phyloP scores from a whole-genome alignment of 2,113 vertebrate species.

The Neodon shergylaensis region DNA sequence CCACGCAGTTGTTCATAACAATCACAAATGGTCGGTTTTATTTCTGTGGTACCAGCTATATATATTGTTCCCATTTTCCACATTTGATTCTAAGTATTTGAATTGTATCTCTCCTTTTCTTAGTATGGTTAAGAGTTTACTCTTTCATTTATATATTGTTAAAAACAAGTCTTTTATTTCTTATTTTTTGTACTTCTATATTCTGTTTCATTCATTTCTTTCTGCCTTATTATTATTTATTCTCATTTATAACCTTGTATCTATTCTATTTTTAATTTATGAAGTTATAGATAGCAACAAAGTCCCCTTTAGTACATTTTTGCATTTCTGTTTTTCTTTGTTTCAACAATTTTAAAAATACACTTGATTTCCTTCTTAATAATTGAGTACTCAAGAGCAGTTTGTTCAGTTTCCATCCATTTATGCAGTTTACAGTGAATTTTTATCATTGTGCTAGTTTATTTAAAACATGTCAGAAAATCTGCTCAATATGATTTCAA shows the following conservation, averaged over 20 bases:
- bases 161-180: background rate
- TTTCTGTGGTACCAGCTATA: no score
- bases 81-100: background rate
- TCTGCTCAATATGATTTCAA: no score
- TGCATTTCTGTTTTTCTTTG: background rate
- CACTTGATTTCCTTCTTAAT: background rate
- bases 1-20: no score
- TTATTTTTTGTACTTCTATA: background rate
- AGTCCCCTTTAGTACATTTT: background rate
- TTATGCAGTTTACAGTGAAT: no score
- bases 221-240: background rate
- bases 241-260: background rate
- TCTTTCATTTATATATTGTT: background rate
- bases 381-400: background rate
- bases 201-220: background rate
- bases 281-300: background rate
- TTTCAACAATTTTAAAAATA: background rate
- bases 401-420: background rate
- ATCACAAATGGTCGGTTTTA: no score
- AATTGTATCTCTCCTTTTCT: background rate
- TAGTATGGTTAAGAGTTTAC: background rate
- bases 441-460: no score
- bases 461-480: no score
- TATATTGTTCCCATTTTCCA: background rate
- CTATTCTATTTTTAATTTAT: background rate